These are phyloP conservation scores for Pitta sordida DNA, from an alignment of 2,113 vertebrate species.

Conservation along the genomic window DNA sequence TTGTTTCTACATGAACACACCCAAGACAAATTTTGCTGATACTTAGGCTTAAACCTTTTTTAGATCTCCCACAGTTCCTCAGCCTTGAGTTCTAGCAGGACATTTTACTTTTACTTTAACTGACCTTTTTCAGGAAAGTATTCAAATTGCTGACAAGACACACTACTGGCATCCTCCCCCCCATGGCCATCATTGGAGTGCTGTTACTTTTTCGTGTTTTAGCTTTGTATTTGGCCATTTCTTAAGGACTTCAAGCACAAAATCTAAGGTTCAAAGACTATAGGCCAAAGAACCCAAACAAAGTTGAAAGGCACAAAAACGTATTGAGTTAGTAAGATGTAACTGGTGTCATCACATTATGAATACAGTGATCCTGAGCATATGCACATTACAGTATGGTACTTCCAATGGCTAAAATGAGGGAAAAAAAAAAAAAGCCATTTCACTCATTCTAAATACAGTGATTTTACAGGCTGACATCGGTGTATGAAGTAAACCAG, in stretches of 20 bases:
- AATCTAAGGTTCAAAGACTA: not conserved
- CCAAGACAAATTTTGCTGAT: not conserved
- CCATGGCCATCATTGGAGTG: not conserved
- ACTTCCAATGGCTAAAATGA: not conserved
- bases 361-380: not conserved
- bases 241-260: not conserved
- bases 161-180: not conserved
- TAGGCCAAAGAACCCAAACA: not conserved
- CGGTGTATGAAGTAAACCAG: accelerated
- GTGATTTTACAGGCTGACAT: not conserved
- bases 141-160: not conserved
- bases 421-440: not conserved
- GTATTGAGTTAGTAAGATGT: not conserved
- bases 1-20: not conserved
- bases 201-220: not conserved
- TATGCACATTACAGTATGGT: accelerated
- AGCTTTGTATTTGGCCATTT: not conserved
- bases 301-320: not conserved
- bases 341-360: not conserved
- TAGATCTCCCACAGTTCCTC: not conserved
- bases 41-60: not conserved
- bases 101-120: not conserved
- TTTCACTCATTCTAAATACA: not conserved
- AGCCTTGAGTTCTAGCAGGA: not conserved
- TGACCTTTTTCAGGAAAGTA: not conserved